These are phyloP conservation scores for Pogona vitticeps DNA, from an alignment of 2,113 vertebrate genomes.

Conservation along the genomic window DNA sequence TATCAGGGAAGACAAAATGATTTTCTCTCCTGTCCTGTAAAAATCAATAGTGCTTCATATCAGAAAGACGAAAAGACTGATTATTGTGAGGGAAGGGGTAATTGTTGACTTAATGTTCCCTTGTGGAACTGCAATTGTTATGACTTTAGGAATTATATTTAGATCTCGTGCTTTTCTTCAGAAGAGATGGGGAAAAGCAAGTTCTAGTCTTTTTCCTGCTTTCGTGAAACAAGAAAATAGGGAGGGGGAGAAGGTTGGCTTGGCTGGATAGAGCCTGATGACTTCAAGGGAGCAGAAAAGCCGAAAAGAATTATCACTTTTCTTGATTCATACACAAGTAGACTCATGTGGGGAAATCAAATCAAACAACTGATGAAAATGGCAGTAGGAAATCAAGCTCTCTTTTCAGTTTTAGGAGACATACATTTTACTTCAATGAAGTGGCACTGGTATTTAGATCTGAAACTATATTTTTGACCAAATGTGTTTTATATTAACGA, in stretches of 20 bases:
- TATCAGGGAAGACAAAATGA: slow-evolving; percentile 8
- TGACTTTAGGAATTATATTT: slow-evolving; percentile 46
- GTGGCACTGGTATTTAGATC: background rate
- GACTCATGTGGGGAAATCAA: slow-evolving; percentile 29
- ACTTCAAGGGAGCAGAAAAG: slow-evolving; percentile 45
- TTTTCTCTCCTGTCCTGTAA: slow-evolving; percentile 37
- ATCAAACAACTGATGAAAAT: slow-evolving; percentile 43
- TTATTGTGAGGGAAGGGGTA: slow-evolving; percentile 1
- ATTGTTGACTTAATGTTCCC: slow-evolving; percentile 58
- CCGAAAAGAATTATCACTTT: slow-evolving; percentile 44
- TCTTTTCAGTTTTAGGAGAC: slow-evolving; percentile 49
- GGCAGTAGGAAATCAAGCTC: slow-evolving; percentile 30
- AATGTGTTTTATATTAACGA: slow-evolving; percentile 19
- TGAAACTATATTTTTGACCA: background rate
- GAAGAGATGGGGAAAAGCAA: background rate
- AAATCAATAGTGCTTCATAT: background rate
- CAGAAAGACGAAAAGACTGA: slow-evolving; percentile 10
- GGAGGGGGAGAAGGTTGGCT: slow-evolving; percentile 35
- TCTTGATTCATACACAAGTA: slow-evolving; percentile 31
- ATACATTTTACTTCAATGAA: background rate
- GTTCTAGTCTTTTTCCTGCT: background rate
- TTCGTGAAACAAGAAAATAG: background rate
- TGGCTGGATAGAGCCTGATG: slow-evolving; percentile 39
- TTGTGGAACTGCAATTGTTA: slow-evolving; percentile 44
- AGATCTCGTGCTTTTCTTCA: slow-evolving; percentile 34